These are phyloP conservation scores for Chunga burmeisteri DNA, from an alignment of 2,113 vertebrate genomes.

Conservation along the genomic window DNA sequence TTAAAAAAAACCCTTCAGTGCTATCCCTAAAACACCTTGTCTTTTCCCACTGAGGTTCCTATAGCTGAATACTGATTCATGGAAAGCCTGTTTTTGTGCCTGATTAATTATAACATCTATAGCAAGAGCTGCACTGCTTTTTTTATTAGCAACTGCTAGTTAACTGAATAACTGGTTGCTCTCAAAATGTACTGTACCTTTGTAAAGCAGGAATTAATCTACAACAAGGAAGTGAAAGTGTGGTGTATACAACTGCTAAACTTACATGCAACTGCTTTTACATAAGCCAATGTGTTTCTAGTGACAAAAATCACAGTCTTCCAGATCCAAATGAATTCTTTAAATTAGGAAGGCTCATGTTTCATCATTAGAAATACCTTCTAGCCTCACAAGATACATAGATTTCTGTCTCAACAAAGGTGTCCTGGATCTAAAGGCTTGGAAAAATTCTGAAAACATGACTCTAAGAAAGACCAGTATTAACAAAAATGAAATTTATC, in stretches of 20 bases:
- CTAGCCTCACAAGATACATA: neutral
- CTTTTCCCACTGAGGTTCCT: neutral
- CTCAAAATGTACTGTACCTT: neutral
- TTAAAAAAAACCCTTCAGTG: neutral
- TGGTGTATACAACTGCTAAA: neutral
- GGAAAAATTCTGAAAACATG: neutral
- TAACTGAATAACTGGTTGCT: neutral
- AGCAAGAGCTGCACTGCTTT: neutral
- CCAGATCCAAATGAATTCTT: neutral
- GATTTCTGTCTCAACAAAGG: neutral
- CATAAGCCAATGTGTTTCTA: neutral
- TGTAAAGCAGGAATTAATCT: conserved; percentile 5
- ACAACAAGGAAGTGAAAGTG: neutral
- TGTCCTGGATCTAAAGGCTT: neutral
- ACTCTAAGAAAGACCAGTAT: neutral
- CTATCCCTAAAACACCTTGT: conserved; percentile 4
- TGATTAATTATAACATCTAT: neutral
- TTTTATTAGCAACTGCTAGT: neutral
- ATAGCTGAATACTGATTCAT: neutral
- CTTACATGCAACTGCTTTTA: neutral
- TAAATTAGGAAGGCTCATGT: neutral
- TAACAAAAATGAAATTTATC: neutral
- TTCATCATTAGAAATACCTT: neutral
- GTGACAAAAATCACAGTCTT: neutral
- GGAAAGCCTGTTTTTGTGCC: neutral